Evolutionary conservation across 2,888 invertebrate genomes (phyloP), one percentile per base, ranked within the genome.

Genomic region (Steinernema carpocapsae): DNA sequence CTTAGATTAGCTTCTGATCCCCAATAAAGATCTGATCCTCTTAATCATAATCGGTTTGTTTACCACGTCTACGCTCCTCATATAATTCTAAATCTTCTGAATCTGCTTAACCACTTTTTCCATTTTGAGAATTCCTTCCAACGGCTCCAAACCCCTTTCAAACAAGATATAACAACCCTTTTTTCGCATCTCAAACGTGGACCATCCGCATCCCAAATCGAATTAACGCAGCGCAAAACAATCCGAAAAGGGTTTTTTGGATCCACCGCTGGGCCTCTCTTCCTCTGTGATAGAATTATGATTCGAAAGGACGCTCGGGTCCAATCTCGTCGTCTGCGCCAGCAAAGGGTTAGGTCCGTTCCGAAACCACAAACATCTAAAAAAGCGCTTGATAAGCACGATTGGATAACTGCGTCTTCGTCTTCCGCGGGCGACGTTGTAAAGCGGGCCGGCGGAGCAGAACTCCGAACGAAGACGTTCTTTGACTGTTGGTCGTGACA

Each of bases 141-240:
- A 3, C 37, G 37, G 37, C 10, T 37, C 37, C 37, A 37, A 37
- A 6, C 37, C n/a, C n/a, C n/a, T n/a, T n/a, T n/a, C n/a, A n/a
- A n/a, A n/a, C n/a, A n/a, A n/a, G n/a, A n/a, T n/a, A n/a, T n/a
- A 10, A 37, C 3, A 10, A 6, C 37, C 37, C 37, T 37, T 10
- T 37, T 37, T 10, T 37, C 37, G 10, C 4, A 37, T 37, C 37
- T 3, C 37, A 37, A 37, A 37, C 48, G 17, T 17, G n/a, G 48
- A 48, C 64, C 64, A 26, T 19, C 56, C 56, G 24, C 22, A 64
- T 64, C 29, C 64, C 64, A 29, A 64, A 64, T 64, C 26, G 17
- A 26, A 64, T 64, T 64, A 64, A 29, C 1, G 22, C 14, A 29
- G 64, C 26, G 12, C 64, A 64, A 52, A 37, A 64, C 32, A 64